Conservation (phyloP, 2,888 invertebrate genomes). For the Microdon myrmicae region DNA sequence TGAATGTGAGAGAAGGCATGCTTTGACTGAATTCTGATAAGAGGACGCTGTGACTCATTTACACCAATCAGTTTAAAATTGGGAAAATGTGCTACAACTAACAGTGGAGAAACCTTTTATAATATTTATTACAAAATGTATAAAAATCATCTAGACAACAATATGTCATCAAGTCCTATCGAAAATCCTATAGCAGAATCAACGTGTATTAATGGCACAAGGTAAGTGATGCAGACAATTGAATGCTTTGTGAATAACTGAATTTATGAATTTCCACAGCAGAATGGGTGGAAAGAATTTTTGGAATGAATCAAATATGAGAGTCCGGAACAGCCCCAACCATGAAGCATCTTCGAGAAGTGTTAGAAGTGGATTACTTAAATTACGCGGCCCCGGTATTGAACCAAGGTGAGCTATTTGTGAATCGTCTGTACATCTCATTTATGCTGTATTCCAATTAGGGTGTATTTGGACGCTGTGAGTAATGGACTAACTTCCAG, state of each 20-base stretch:
- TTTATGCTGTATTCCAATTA: constrained; percentile 26
- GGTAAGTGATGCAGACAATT: constrained; percentile 42
- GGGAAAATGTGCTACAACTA: too few relatives aligned
- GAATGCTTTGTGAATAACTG: neutral
- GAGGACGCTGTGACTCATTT: too few relatives aligned
- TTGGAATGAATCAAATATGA: constrained; percentile 55
- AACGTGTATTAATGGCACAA: constrained; percentile 59
- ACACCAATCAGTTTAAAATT: too few relatives aligned
- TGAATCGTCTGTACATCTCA: neutral
- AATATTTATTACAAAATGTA: too few relatives aligned
- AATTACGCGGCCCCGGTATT: constrained; percentile 33
- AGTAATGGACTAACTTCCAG: constrained; percentile 69
- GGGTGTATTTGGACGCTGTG: constrained; percentile 68
- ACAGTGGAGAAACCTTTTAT: too few relatives aligned
- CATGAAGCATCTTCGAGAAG: constrained; percentile 39
- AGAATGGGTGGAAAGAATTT: constrained; percentile 53
- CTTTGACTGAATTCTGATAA: too few relatives aligned
- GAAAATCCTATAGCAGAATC: constrained; percentile 64
- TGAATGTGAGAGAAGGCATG: too few relatives aligned
- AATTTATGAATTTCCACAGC: constrained; percentile 20
- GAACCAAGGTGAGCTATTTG: constrained; percentile 60
- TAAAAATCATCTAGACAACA: too few relatives aligned
- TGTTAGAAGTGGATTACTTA: constrained; percentile 8
- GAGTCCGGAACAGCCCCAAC: constrained; percentile 53
- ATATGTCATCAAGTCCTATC: too few relatives aligned